Base-by-base conservation (phyloP, 2,888 invertebrate genomes). In the Mythimna lalbum region DNA sequence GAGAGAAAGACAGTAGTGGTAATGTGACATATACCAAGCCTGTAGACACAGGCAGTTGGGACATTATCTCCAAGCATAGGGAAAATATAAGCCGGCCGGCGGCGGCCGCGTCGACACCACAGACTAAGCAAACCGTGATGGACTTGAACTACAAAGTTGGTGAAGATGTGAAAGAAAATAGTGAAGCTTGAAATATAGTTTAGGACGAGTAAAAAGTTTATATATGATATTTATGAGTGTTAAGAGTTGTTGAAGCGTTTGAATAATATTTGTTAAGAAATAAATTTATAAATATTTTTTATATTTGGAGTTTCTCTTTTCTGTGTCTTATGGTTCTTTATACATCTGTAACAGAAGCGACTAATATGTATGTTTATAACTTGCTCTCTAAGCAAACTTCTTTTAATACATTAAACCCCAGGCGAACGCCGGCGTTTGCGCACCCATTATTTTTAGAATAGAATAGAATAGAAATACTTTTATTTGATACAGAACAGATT, bases 61-160 rank as follows among this genome's bases (percentile, higher is more conserved):
- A 96, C 52, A 90, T 96, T 74, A 93, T 97, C 76, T 93, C 95
- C 0, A 93, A 96, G 70, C 97, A 97, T 83, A 93, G 97, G 56
- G 85, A 95, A 85, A 90, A 96, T 86, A 90, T 94, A 47, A 90
- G 78, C 27, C 88, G 90, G 56, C 91, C 92, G 0, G 79, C 81
- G 4, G 80, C 84, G n/a, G 69, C 81, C 2, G 78, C 76, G 0
- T 77, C 77, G 0, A 75, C 75, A 10, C 69, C 77, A 21, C 78
- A 78, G 19, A 56, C 71, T 10, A 91, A 90, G 61, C 91, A 91
- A 76, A 90, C 86, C 49, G 89, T 91, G 0, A 88, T 94, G 84
- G 95, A 94, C 77, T 88, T 95, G 65, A 88, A 93, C 56, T 95
- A 93, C 76, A 91, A 89, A 68, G 84, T 90, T 21, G 88, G 81